Percentiles rank a stretch among this genome's conserved stretches.
Evolutionary conservation across 2,113 vertebrate species (phyloP).

Genomic region (Petrocephalus zakoni): DNA sequence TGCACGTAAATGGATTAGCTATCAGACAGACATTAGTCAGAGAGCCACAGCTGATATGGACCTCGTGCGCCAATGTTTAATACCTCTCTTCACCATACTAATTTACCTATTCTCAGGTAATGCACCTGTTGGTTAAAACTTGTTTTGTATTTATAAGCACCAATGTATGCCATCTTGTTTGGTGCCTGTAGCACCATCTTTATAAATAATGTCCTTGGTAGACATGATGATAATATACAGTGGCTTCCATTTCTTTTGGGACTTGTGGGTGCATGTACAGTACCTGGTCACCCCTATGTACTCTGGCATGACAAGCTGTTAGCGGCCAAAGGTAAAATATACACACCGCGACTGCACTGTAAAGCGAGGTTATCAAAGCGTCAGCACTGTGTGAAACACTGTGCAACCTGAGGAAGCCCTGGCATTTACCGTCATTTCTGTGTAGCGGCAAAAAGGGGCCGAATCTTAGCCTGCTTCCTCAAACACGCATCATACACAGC

Average conservation of each 20-base stretch:
- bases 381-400: background rate
- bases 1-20: background rate
- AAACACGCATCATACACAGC: slow-evolving; percentile 3
- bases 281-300: background rate
- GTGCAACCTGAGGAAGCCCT: background rate
- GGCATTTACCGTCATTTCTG: background rate
- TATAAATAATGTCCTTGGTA: background rate
- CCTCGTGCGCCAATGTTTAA: background rate
- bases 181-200: background rate
- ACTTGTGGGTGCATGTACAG: background rate
- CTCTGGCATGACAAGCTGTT: background rate
- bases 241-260: background rate
- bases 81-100: background rate
- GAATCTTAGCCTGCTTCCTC: background rate
- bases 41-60: background rate
- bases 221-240: background rate
- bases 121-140: background rate
- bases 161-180: background rate
- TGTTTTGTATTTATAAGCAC: background rate
- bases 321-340: background rate
- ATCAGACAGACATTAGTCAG: background rate
- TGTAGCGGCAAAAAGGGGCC: background rate
- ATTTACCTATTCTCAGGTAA: background rate
- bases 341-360: background rate
- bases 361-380: background rate